Base-by-base conservation (phyloP, 2,113 vertebrate species). In the Cranoglanis bouderius region DNA sequence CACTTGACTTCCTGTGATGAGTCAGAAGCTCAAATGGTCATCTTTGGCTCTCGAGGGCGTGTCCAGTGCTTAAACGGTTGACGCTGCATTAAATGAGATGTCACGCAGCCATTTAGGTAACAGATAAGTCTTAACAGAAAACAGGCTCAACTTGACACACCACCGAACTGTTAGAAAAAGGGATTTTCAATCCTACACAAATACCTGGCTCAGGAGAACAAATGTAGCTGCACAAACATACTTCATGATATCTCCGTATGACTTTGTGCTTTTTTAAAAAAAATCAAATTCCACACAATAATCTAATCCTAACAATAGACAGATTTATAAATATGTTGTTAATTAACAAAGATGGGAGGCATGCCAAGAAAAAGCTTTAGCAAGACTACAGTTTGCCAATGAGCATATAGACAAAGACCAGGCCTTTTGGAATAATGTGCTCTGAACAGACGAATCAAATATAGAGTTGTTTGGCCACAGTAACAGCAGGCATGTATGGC, bases 1-100 rank as follows among this genome's bases (percentile, higher is more conserved):
- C 55, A 14, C 12, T 82, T 38, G 80, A 82, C 19, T 38, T 82
- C 80, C 80, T 82, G 81, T 8, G 35, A 82, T 82, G 81, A 82
- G 18, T 82, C 81, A 59, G 55, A 26, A 57, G 51, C 51, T 21
- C 78, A 24, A 13, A 82, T 26, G 81, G 53, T 82, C 81, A 59
- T 4, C 9, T 3, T 26, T 16, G 55, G 81, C 19, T 1, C 53
- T 57, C 4, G 10, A 57, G 80, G 80, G 53, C 9, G n/a, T 57
- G 4, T 38, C 14, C 13, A 0, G 29, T 0, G 4, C 29, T 80
- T 35, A 10, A 82, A 59, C 55, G 29, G 12, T 21, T 40, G 35
- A 59, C 13, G 53, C 80, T 3, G 53, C 53, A 38, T 40, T 24
- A 57, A 57, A 3, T 3, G 19, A 82, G 53, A 59, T 40, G 53